Base-by-base conservation (phyloP, 2,888 invertebrate genomes). In the Orthonevra nobilis region DNA sequence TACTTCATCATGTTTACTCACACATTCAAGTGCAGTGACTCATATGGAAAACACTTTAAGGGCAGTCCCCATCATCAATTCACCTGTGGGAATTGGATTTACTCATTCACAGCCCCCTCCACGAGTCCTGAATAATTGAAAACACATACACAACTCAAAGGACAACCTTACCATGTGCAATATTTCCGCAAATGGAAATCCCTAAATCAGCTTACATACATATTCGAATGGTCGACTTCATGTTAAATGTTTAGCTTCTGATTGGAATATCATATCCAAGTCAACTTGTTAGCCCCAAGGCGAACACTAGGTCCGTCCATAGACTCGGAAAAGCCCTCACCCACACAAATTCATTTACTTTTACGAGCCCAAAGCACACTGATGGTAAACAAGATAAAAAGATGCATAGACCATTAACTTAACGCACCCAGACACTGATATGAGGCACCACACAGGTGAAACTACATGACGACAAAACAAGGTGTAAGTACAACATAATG, bases 371-470 rank as follows among this genome's bases (percentile, higher is more conserved):
- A 23, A 6, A 15, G 30, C 50, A 32, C 34, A 48, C 42, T 26
- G 10, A 40, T 4, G 10, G 54, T 40, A 30, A n/a, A 50, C 63
- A 56, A 68, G 46, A 68, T 52, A 77, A 58, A 70, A 52, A 77
- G 52, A 64, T 77, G 52, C 70, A 70, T 52, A 54, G 63, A 38
- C 63, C 70, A 70, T 77, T 77, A 77, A 64, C 44, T 64, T n/a
- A n/a, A n/a, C n/a, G n/a, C n/a, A n/a, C n/a, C n/a, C n/a, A n/a
- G n/a, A n/a, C n/a, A n/a, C n/a, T 58, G 56, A 50, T 15, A 66
- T 61, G 36, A 56, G 15, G 19, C 15, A 19, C 32, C 28, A 58
- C 56, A 40, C 54, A 48, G 54, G 61, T 56, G 42, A 26, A 56
- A 4, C 36, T 50, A 44, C 38, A 70, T 46, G 52, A 4, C 36